Evolutionary conservation across 2,888 invertebrate species (phyloP).

Genomic region (Junonia oenone): DNA sequence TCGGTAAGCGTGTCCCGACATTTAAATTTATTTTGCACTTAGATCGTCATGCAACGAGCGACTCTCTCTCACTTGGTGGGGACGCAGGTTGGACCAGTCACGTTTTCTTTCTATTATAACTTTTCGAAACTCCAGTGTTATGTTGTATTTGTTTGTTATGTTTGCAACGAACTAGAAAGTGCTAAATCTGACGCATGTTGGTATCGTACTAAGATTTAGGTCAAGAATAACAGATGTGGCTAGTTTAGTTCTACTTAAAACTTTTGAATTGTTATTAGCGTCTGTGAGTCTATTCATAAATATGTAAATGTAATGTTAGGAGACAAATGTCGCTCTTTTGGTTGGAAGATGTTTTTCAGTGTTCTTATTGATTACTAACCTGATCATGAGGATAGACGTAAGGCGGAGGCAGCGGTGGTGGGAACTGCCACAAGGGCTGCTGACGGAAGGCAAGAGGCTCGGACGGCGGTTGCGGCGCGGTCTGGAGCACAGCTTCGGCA

Average conservation of each 20-base stretch:
- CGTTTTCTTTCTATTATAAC: conserved; percentile 62
- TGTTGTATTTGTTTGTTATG: neutral
- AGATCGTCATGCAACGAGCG: conserved; percentile 56
- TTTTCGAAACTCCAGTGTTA: conserved; percentile 47
- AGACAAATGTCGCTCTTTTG: neutral
- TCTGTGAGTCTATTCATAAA: neutral
- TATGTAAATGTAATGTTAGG: neutral
- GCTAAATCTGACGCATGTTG: conserved; percentile 41
- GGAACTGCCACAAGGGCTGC: conserved; percentile 90
- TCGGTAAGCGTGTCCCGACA: conserved; percentile 72
- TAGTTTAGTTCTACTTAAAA: conserved; percentile 28
- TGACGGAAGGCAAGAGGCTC: conserved; percentile 83
- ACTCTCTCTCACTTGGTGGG: conserved; percentile 70
- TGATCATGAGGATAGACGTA: conserved; percentile 88
- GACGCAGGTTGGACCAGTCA: conserved; percentile 63
- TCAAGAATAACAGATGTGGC: conserved; percentile 49
- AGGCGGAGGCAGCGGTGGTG: conserved; percentile 88
- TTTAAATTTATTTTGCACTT: conserved; percentile 75
- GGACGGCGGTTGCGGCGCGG: conserved; percentile 68
- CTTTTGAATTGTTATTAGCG: neutral
- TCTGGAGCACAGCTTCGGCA: conserved; percentile 82
- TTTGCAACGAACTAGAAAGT: conserved; percentile 34
- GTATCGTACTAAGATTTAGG: conserved; percentile 54
- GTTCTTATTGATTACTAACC: conserved; percentile 75
- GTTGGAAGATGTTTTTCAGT: neutral